A percentile compares a stretch with the other conserved stretches of the same genome.
Conservation (phyloP, 1,140 invertebrate species). For the Chlorops oryzae region DNA sequence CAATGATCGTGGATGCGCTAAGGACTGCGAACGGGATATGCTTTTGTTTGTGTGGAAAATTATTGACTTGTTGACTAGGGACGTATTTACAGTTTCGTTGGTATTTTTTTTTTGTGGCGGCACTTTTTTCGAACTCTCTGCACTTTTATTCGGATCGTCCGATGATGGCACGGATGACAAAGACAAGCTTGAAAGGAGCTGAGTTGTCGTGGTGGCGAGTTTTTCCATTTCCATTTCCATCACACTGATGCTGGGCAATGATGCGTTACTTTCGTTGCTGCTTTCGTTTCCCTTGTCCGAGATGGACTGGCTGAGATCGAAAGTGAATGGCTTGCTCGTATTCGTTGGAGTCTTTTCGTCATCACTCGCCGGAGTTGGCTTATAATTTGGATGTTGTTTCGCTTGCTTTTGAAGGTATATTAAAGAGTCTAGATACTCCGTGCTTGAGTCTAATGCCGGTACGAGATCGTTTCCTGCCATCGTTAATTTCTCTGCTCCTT, state of each 20-base stretch:
- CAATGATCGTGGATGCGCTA: too few species aligned
- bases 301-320: constrained; percentile 17
- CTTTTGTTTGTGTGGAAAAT: too few species aligned
- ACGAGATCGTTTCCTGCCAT: constrained; percentile 44
- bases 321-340: constrained; percentile 27
- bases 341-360: constrained; percentile 41
- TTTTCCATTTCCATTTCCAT: constrained; percentile 42
- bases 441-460: constrained; percentile 34
- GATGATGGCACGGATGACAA: too few species aligned
- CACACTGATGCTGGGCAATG: constrained; percentile 34
- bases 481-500: constrained; percentile 39
- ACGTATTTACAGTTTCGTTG: too few species aligned
- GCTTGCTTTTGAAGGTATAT: constrained; percentile 12
- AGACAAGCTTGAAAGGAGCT: too few species aligned
- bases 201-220: constrained; percentile 27
- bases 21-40: too few species aligned
- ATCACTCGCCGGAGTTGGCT: constrained; percentile 18
- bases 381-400: background rate
- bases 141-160: too few species aligned
- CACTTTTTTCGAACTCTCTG: too few species aligned
- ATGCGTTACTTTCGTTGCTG: too few species aligned
- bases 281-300: too few species aligned
- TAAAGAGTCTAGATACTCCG: constrained; percentile 27
- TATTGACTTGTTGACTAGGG: too few species aligned
- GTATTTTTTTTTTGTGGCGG: too few species aligned